Evolutionary conservation across 1,140 invertebrate species (phyloP), one percentile per base, ranked within the genome.

Genomic region (Bicyclus anynana): DNA sequence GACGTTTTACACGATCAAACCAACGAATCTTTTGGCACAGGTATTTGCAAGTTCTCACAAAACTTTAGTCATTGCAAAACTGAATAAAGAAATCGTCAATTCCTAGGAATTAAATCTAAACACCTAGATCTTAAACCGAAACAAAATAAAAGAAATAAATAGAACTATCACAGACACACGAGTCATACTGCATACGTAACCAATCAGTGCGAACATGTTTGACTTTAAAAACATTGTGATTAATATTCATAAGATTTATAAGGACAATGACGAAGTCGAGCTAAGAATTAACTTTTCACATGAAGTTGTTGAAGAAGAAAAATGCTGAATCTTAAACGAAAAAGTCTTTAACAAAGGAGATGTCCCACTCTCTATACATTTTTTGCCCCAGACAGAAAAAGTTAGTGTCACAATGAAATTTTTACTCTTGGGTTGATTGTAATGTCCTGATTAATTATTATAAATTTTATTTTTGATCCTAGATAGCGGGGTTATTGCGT

Each of bases 101-200:
- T 57, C 65, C 70, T 77, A 80, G 29, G 68, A 54, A 35, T 65
- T 70, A 68, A 33, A 67, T 50, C 67, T 51, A 55, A 76, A 66
- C n/a, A n/a, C n/a, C n/a, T n/a, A 80, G 29, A 69, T 57, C 40
- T 65, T 70, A 68, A 33, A 67, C 53, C 67, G 51, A 55, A 76
- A 66, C 67, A 51, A 55, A 76, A 66, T 73, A 40, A 74, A 67
- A 70, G 67, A 84, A 84, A 87, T 84, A 87, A 84, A 84, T 84
- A 78, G 69, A 62, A 71, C 80, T 87, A 87, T 87, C 84, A 84
- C 84, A 87, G 84, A 84, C 80, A 78, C 72, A 83, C 77, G 79
- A 85, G 79, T 83, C 76, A 69, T 68, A 75, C 73, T 12, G 74
- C 67, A 69, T 71, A 68, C 75, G 72, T 60, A 84, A 77, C 68